These are phyloP conservation scores for Zaprionus kolodkinae DNA, from an alignment of 1,140 invertebrate species.

Conservation along the genomic window DNA sequence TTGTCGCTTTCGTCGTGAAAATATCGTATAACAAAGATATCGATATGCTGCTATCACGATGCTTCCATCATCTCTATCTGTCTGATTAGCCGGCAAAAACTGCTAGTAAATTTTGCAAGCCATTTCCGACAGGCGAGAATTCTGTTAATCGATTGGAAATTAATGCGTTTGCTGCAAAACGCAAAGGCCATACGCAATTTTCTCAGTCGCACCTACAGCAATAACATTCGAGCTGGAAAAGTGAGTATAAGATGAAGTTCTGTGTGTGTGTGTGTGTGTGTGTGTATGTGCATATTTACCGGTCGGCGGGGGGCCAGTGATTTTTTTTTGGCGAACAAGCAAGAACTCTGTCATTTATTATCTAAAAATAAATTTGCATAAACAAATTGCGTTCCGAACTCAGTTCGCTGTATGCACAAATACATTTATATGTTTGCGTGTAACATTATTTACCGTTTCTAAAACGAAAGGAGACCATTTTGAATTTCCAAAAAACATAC, in stretches of 20 bases:
- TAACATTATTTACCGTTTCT: neutral
- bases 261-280: neutral
- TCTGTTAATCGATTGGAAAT: neutral
- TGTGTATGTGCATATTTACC: neutral
- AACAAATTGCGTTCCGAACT: slow-evolving; percentile 27
- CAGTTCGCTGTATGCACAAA: slow-evolving; percentile 21
- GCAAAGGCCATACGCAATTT: slow-evolving; percentile 30
- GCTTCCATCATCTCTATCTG: neutral
- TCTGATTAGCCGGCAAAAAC: slow-evolving; percentile 58
- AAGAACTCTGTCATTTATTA: slow-evolving; percentile 13
- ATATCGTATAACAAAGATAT: slow-evolving; percentile 4
- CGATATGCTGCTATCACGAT: slow-evolving; percentile 14
- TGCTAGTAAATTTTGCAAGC: slow-evolving; percentile 41
- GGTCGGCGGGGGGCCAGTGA: slow-evolving; percentile 4
- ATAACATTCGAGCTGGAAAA: slow-evolving; percentile 37
- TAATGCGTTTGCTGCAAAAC: slow-evolving; percentile 57
- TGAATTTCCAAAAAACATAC: neutral
- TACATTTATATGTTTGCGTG: slow-evolving; percentile 14
- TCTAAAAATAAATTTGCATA: slow-evolving; percentile 76
- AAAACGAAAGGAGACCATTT: slow-evolving; percentile 13
- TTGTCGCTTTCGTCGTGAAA: neutral
- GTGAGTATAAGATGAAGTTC: slow-evolving; percentile 32
- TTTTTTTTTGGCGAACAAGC: slow-evolving; percentile 32
- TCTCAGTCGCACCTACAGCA: slow-evolving; percentile 43
- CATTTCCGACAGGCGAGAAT: slow-evolving; percentile 4